These are phyloP conservation scores for Caenorhabditis uteleia DNA, from an alignment of 2,888 invertebrate species.

Conservation along the genomic window DNA sequence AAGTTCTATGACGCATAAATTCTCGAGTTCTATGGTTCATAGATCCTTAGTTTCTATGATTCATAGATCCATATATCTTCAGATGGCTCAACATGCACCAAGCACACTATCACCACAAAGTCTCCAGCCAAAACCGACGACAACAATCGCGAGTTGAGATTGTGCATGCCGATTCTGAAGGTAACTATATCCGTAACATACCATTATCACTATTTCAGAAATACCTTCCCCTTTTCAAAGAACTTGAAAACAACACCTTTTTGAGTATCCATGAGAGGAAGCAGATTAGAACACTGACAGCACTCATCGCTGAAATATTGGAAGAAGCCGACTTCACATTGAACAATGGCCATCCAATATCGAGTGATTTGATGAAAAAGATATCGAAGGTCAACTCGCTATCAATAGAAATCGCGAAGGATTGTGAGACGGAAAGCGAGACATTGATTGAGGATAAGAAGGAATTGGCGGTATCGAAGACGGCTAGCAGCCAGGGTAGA, in stretches of 20 bases:
- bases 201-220: constrained; percentile 3
- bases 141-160: constrained; percentile 20
- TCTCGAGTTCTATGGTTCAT: too few relatives aligned
- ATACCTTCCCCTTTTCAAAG: constrained; percentile 16
- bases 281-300: constrained; percentile 12
- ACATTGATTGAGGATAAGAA: constrained; percentile 19
- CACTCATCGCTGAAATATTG: constrained; percentile 20
- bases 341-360: constrained; percentile 15
- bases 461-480: constrained; percentile 29
- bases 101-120: background rate
- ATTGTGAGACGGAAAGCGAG: constrained; percentile 12
- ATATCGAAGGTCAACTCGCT: constrained; percentile 27
- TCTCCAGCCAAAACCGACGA: constrained; percentile 8
- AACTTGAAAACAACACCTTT: constrained; percentile 14
- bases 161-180: constrained; percentile 22
- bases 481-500: too few relatives aligned
- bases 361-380: constrained; percentile 25
- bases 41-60: too few relatives aligned
- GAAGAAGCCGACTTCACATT: constrained; percentile 13
- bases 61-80: too few relatives aligned
- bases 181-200: background rate
- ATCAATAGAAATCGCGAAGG: constrained; percentile 29
- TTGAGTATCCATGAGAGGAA: constrained; percentile 13
- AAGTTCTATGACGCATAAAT: too few relatives aligned
- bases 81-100: too few relatives aligned